Evolutionary conservation across 2,888 invertebrate genomes (phyloP).

Genomic region (Notocelia uddmanniana): DNA sequence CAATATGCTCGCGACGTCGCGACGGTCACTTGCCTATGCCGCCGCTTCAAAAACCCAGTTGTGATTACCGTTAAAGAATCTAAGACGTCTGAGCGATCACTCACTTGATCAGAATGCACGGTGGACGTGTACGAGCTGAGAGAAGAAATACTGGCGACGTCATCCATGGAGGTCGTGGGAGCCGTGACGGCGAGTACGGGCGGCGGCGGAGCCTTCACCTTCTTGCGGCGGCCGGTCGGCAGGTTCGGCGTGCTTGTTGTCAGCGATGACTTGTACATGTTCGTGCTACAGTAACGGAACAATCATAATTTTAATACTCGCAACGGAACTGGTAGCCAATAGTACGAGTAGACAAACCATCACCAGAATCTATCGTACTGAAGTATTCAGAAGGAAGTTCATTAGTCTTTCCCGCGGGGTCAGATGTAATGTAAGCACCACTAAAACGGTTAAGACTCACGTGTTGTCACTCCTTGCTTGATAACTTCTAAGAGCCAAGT

Average conservation of each 20-base stretch:
- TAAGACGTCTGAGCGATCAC: conserved; percentile 24
- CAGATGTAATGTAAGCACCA: too few relatives aligned
- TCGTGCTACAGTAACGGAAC: conserved; percentile 59
- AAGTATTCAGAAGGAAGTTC: too few relatives aligned
- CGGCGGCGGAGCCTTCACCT: conserved; percentile 89
- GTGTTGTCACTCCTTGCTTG: too few relatives aligned
- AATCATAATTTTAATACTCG: not conserved
- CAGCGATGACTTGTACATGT: conserved; percentile 70
- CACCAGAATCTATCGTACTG: too few relatives aligned
- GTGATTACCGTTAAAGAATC: too few relatives aligned
- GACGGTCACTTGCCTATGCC: too few relatives aligned
- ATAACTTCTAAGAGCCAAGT: too few relatives aligned
- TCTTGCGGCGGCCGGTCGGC: conserved; percentile 83
- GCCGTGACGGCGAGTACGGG: conserved; percentile 56
- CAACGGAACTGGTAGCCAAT: too few relatives aligned
- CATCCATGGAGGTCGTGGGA: conserved; percentile 72
- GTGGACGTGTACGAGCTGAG: conserved; percentile 78
- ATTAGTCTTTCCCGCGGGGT: too few relatives aligned
- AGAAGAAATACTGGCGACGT: conserved; percentile 78
- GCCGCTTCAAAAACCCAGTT: too few relatives aligned
- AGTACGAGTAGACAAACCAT: too few relatives aligned
- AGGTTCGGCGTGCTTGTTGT: conserved; percentile 78
- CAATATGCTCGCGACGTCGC: conserved; percentile 77
- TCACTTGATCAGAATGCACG: conserved; percentile 73
- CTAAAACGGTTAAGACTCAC: too few relatives aligned